Conservation (phyloP, 2,113 vertebrate species). For the Limanda limanda region DNA sequence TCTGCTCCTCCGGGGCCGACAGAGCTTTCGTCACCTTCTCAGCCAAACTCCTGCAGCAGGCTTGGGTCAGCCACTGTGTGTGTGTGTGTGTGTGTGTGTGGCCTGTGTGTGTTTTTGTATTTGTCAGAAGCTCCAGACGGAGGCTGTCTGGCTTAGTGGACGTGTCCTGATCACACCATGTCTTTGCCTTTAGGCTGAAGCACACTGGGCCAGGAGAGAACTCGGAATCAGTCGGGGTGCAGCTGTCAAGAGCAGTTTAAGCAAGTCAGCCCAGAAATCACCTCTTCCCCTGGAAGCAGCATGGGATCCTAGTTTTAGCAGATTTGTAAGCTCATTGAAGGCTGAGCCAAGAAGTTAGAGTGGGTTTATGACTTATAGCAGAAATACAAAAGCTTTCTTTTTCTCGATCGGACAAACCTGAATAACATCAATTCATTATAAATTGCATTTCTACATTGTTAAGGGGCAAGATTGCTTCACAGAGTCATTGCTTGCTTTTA, state of each 20-base stretch:
- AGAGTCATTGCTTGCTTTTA: not conserved
- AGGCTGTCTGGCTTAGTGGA: constrained; percentile 57
- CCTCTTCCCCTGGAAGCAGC: not conserved
- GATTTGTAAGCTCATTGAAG: constrained; percentile 19
- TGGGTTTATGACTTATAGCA: not conserved
- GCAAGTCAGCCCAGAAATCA: constrained; percentile 9
- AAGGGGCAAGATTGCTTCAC: not conserved
- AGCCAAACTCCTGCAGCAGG: constrained; percentile 39
- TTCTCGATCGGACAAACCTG: not conserved
- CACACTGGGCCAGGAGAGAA: constrained; percentile 32
- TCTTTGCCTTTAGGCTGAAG: constrained; percentile 52
- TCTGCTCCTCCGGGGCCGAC: constrained; percentile 34
- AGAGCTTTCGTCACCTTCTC: constrained; percentile 19
- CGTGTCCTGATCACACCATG: constrained; percentile 46
- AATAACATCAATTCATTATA: no score
- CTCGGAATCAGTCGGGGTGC: constrained; percentile 43
- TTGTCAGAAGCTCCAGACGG: constrained; percentile 31
- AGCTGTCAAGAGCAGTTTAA: constrained; percentile 62
- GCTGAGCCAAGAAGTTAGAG: not conserved
- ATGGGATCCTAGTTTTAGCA: constrained; percentile 39
- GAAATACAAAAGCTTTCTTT: not conserved
- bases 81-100: not conserved
- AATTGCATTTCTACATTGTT: not conserved
- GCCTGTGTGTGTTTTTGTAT: constrained; percentile 41
- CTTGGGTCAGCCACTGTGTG: no score